A percentile compares a stretch with the other conserved stretches of the same genome.
phyloP scores from a whole-genome alignment of 2,797 vertebrate species.

The Pantherophis alleghaniensis region DNA sequence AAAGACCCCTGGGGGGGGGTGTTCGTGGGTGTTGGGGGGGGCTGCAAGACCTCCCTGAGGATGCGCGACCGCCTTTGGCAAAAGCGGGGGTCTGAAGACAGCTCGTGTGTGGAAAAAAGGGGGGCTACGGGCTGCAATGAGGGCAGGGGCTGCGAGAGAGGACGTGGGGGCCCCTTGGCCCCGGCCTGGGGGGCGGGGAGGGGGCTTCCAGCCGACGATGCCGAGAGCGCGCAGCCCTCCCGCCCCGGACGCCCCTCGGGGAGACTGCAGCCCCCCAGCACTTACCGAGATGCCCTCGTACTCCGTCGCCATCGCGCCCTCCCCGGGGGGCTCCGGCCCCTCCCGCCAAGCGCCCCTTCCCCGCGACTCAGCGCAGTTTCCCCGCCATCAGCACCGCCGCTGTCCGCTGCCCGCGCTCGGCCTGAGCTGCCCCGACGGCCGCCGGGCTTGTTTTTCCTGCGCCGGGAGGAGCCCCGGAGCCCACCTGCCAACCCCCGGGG shows the following conservation, averaged over 20 bases:
- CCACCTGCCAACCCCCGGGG: not conserved
- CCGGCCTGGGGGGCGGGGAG: too few species aligned
- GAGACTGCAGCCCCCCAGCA: too few species aligned
- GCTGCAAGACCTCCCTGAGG: too few species aligned
- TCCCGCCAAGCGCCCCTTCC: not conserved
- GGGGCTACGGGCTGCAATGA: too few species aligned
- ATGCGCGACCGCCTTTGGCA: not conserved
- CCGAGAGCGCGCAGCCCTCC: not conserved
- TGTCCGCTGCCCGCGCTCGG: not conserved
- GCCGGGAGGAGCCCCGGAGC: not conserved
- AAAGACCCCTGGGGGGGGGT: fast-evolving
- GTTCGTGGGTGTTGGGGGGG: too few species aligned
- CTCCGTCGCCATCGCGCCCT: not conserved
- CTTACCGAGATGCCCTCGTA: not conserved
- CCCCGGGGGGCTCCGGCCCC: not conserved
- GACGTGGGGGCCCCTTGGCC: not conserved
- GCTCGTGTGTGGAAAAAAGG: not conserved
- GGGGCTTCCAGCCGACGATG: not conserved
- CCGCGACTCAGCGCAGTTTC: fast-evolving
- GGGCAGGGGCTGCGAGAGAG: not conserved
- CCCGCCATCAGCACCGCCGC: not conserved
- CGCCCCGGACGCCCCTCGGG: not conserved
- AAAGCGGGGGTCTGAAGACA: not conserved
- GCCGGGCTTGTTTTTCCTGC: not conserved
- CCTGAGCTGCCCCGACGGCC: not conserved